Conservation (phyloP, 2,888 invertebrate genomes). For the Drosophila setosimentum region DNA sequence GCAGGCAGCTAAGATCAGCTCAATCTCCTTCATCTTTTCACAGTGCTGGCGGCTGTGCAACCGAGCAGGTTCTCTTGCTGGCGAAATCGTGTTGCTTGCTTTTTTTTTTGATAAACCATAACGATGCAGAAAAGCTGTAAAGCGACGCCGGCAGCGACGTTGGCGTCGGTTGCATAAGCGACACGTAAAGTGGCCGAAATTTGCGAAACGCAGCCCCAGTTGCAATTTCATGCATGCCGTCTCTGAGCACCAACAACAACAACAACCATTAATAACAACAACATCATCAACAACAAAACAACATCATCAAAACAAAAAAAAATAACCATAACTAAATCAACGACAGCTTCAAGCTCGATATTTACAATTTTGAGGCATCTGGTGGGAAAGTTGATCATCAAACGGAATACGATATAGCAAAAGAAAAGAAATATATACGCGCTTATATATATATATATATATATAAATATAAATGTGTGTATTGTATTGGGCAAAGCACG, state of each 20-base stretch:
- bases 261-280: conserved; percentile 32
- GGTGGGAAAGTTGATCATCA: conserved; percentile 52
- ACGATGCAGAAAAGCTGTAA: conserved; percentile 29
- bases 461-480: conserved; percentile 6
- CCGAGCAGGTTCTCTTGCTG: conserved; percentile 50
- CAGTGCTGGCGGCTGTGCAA: conserved; percentile 20
- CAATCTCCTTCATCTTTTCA: conserved; percentile 19
- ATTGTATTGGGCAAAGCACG: conserved; percentile 48
- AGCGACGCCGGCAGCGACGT: conserved; percentile 21
- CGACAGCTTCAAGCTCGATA: conserved; percentile 28
- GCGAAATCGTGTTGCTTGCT: conserved; percentile 49
- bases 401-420: conserved; percentile 30
- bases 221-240: conserved; percentile 78
- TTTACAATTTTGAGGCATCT: conserved; percentile 30
- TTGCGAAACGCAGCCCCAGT: conserved; percentile 77
- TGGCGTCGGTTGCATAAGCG: conserved; percentile 63
- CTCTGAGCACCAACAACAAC: conserved; percentile 40
- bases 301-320: conserved; percentile 3
- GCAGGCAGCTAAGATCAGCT: conserved; percentile 22
- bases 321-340: conserved; percentile 24
- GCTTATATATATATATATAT: neutral
- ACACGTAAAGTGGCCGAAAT: conserved; percentile 71
- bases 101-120: conserved; percentile 69
- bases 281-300: conserved; percentile 36
- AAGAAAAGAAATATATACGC: conserved; percentile 18